Conservation (phyloP, 2,797 vertebrate genomes). For the Pangasius larnaudii region DNA sequence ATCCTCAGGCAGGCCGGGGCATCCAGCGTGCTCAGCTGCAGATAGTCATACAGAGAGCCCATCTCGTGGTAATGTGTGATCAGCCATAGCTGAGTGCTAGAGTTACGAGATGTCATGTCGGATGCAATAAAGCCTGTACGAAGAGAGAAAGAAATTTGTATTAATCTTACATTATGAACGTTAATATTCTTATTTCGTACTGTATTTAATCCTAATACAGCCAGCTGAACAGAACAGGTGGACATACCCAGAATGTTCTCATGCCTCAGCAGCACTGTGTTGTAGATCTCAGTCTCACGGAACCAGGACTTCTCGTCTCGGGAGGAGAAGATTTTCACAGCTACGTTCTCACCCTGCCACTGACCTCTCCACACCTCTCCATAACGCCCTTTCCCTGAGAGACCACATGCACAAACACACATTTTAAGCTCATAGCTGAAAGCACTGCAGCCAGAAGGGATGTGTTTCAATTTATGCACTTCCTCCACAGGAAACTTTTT, state of each 20-base stretch:
- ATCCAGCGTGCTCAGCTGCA: slow-evolving; percentile 93
- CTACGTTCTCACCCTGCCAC: slow-evolving; percentile 97
- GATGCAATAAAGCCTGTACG: slow-evolving; percentile 91
- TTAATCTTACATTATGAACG: background rate
- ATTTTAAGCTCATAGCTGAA: background rate
- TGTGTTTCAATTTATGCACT: background rate
- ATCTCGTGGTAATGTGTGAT: slow-evolving; percentile 98
- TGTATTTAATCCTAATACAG: background rate
- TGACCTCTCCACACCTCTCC: slow-evolving; percentile 97
- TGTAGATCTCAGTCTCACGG: slow-evolving; percentile 97
- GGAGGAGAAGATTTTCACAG: slow-evolving; percentile 98
- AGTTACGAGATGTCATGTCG: slow-evolving; percentile 98
- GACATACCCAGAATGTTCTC: slow-evolving; percentile 93
- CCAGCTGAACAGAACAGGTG: background rate
- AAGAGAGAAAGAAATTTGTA: background rate
- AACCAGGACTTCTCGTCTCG: slow-evolving; percentile 99
- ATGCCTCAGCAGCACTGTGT: slow-evolving; percentile 94
- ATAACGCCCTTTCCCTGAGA: slow-evolving; percentile 91
- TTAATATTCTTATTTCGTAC: background rate
- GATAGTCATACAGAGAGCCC: slow-evolving; percentile 95
- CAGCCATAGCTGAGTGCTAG: slow-evolving; percentile 96
- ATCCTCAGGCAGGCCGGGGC: slow-evolving; percentile 90
- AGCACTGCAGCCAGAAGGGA: slow-evolving; percentile 1
- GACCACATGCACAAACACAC: slow-evolving; percentile 81
- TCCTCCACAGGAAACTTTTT: slow-evolving; percentile 11